phyloP scores from a whole-genome alignment of 2,888 invertebrate genomes.

The Dioctria rufipes region DNA sequence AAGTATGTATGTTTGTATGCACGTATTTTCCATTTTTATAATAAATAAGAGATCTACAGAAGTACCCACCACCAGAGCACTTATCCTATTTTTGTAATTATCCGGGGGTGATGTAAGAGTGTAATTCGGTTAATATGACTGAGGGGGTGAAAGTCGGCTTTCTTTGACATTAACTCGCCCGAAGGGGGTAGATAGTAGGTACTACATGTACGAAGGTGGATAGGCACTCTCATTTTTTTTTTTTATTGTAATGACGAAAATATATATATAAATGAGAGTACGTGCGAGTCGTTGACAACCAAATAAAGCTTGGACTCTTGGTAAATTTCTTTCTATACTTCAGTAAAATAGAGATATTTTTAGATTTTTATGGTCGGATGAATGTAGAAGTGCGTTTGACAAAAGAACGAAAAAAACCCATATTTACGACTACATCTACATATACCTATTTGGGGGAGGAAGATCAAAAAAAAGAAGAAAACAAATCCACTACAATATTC shows the following conservation, averaged over 20 bases:
- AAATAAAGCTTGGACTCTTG: not conserved
- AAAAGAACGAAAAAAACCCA: not conserved
- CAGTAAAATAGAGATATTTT: slow-evolving; percentile 43
- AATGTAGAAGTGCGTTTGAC: not conserved
- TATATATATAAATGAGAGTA: not conserved
- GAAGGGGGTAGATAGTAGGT: slow-evolving; percentile 1
- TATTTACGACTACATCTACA: no score
- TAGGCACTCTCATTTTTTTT: no score
- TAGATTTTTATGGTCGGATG: slow-evolving; percentile 8
- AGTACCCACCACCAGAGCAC: not conserved
- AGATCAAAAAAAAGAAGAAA: slow-evolving; percentile 28
- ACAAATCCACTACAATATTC: not conserved
- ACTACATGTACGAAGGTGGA: not conserved
- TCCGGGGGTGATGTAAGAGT: slow-evolving; percentile 49
- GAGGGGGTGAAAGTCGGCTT: slow-evolving; percentile 57
- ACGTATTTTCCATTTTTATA: slow-evolving; percentile 16
- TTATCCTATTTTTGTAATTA: slow-evolving; percentile 44
- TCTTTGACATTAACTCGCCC: slow-evolving; percentile 49
- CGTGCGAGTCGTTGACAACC: slow-evolving; percentile 21
- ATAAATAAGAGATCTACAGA: slow-evolving; percentile 13
- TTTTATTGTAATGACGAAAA: no score
- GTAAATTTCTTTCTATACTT: slow-evolving; percentile 28
- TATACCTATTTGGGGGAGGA: slow-evolving; percentile 6
- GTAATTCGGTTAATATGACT: slow-evolving; percentile 57
- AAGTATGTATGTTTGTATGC: no score